phyloP scores from a whole-genome alignment of 2,113 vertebrate genomes.

The Apaloderma vittatum region DNA sequence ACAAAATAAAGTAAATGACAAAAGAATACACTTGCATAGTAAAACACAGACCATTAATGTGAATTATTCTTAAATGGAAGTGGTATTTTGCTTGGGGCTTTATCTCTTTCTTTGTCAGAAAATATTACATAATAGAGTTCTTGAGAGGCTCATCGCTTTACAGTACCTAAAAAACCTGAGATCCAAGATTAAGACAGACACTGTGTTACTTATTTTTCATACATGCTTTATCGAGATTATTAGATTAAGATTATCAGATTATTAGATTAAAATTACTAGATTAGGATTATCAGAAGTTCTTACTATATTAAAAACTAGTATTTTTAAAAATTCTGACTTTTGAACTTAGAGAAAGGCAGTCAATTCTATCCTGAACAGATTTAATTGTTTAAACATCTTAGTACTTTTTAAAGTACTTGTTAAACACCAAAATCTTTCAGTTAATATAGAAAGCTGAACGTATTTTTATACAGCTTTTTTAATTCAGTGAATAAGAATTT shows the following conservation, averaged over 20 bases:
- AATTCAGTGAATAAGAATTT: neutral
- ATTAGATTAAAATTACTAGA: no score
- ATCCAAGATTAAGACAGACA: neutral
- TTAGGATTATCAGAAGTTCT: no score
- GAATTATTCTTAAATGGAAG: neutral
- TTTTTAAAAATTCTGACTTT: neutral
- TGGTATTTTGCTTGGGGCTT: neutral
- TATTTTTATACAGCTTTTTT: neutral
- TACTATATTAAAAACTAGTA: neutral
- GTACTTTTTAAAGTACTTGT: neutral
- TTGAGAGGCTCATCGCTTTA: neutral
- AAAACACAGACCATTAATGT: neutral
- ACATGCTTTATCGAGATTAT: neutral
- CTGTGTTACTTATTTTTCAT: neutral
- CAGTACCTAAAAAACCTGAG: neutral
- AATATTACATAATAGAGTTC: neutral
- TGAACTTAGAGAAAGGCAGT: neutral
- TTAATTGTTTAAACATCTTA: neutral
- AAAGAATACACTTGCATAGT: neutral
- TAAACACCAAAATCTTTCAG: neutral
- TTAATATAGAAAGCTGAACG: neutral
- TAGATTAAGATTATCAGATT: no score
- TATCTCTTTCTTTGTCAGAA: neutral
- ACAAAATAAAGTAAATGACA: neutral
- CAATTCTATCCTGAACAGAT: neutral